Evolutionary conservation across 2,888 invertebrate genomes (phyloP).

Genomic region (Drosophila stalkeri): DNA sequence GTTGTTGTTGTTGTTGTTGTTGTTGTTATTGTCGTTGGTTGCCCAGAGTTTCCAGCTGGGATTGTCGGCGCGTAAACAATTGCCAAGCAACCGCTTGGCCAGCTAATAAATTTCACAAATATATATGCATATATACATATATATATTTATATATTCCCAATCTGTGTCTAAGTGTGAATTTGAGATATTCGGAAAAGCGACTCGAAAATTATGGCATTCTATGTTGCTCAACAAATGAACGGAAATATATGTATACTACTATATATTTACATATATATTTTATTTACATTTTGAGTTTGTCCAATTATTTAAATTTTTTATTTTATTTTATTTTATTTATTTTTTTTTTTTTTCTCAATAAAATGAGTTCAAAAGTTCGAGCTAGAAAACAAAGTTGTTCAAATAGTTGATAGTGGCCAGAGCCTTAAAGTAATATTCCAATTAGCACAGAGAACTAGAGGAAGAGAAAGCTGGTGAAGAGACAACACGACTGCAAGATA

Average conservation of each 20-base stretch:
- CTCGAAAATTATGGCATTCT: conserved; percentile 2
- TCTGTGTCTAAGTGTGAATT: conserved; percentile 42
- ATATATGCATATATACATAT: not conserved
- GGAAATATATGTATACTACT: no score
- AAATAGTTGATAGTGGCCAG: conserved; percentile 7
- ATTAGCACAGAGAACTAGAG: not conserved
- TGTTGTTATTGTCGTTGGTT: conserved; percentile 7
- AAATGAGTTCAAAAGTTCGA: conserved; percentile 6
- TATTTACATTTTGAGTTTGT: no score
- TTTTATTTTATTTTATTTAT: not conserved
- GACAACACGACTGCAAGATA: conserved; percentile 6
- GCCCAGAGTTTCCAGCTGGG: conserved; percentile 17
- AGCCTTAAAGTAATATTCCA: conserved; percentile 5
- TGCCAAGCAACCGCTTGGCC: conserved; percentile 40
- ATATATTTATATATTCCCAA: conserved; percentile 9
- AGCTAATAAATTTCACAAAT: conserved; percentile 18
- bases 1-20: not conserved
- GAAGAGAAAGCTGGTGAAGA: no score
- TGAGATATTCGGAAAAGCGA: conserved; percentile 27
- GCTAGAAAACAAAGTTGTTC: not conserved
- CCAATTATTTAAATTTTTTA: not conserved
- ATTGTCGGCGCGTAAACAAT: conserved; percentile 8
- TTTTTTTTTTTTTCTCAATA: no score
- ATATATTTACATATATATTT: not conserved
- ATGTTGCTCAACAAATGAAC: no score